These are phyloP conservation scores for Chrysomela aeneicollis DNA, from an alignment of 2,888 invertebrate genomes.

Conservation along the genomic window DNA sequence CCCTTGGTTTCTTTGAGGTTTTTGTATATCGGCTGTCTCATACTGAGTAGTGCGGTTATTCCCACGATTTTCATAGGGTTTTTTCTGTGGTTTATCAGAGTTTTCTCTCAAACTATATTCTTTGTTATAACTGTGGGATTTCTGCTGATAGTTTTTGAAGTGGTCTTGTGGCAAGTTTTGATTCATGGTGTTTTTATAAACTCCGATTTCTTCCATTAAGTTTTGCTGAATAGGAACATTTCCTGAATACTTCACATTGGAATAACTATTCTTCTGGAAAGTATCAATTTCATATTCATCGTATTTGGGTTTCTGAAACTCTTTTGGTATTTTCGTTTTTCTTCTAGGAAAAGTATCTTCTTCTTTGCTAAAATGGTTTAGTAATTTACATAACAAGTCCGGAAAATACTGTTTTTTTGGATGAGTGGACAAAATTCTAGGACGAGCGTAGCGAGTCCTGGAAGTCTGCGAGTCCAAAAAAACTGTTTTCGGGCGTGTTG, in stretches of 20 bases:
- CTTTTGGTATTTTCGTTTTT: slow-evolving; percentile 20
- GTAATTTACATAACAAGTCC: no score
- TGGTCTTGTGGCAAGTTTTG: slow-evolving; percentile 1
- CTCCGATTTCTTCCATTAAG: background rate
- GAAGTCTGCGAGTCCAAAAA: no score
- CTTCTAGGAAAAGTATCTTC: slow-evolving; percentile 15
- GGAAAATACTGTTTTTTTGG: no score
- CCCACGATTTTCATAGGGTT: background rate
- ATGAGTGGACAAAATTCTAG: no score
- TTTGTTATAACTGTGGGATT: background rate
- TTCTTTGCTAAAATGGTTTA: slow-evolving; percentile 1
- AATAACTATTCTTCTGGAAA: background rate
- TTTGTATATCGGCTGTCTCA: background rate
- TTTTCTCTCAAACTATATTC: background rate
- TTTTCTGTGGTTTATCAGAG: background rate
- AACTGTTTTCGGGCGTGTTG: no score
- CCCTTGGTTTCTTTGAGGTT: background rate
- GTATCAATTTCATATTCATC: slow-evolving; percentile 18
- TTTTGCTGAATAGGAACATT: background rate
- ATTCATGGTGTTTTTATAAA: background rate
- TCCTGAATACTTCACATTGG: background rate
- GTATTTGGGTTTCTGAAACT: slow-evolving; percentile 27
- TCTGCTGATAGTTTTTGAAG: background rate
- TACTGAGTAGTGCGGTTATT: background rate
- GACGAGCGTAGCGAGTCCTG: no score